Percentiles rank a stretch among this genome's conserved stretches.
phyloP scores from a whole-genome alignment of 2,797 vertebrate species.

The Chiloscyllium punctatum region DNA sequence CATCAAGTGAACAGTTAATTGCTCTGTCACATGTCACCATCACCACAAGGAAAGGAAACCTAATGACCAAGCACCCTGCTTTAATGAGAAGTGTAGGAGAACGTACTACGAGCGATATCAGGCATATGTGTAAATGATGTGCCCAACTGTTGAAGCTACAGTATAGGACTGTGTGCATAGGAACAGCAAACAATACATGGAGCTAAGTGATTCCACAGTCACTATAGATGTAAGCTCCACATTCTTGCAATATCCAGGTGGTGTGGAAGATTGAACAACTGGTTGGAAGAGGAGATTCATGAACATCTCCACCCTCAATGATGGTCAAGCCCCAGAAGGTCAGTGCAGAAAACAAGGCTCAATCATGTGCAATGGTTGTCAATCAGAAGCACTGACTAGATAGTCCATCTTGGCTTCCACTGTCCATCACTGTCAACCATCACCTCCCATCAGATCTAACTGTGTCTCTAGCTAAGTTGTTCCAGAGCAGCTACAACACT shows the following conservation, averaged over 20 bases:
- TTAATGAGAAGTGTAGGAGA: neutral
- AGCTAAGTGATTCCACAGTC: neutral
- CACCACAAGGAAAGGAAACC: neutral
- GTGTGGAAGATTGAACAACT: neutral
- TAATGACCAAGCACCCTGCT: neutral
- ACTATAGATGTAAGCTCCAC: neutral
- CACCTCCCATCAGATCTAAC: neutral
- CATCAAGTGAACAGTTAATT: neutral
- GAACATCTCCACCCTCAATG: neutral
- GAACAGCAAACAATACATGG: neutral
- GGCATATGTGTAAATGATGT: neutral
- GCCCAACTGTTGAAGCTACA: neutral
- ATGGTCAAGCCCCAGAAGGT: neutral
- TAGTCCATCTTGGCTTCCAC: neutral
- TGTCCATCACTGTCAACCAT: neutral
- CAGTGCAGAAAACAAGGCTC: neutral
- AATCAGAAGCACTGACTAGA: neutral
- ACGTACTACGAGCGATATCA: neutral
- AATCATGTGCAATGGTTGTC: neutral
- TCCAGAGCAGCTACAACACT: neutral
- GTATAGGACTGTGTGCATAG: neutral
- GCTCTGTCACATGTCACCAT: neutral
- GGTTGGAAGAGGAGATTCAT: neutral
- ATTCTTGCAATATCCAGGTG: neutral
- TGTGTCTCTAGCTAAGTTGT: no score